These are phyloP conservation scores for Antheraea pernyi DNA, from an alignment of 1,140 invertebrate species.

Conservation along the genomic window DNA sequence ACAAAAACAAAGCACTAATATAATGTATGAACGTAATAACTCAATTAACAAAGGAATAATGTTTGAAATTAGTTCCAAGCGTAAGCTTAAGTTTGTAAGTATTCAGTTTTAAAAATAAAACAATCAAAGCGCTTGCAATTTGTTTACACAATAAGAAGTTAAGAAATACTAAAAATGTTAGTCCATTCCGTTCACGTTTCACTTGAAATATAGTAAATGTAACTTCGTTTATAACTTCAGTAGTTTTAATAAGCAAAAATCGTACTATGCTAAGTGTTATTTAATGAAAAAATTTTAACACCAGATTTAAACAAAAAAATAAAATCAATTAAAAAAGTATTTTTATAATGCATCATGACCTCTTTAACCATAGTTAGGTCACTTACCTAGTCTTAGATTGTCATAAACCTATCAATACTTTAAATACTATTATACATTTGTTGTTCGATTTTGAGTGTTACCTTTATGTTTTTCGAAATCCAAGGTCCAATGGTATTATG, in stretches of 20 bases:
- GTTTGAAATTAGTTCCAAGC: slow-evolving; percentile 11
- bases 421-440: too few relatives aligned
- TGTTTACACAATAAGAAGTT: slow-evolving; percentile 35
- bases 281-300: background rate
- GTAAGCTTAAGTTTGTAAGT: slow-evolving; percentile 25
- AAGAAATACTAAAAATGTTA: slow-evolving; percentile 36
- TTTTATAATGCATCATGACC: too few relatives aligned
- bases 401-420: too few relatives aligned
- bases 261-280: slow-evolving; percentile 26
- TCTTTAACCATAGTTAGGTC: too few relatives aligned
- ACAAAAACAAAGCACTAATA: background rate
- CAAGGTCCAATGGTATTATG: too few relatives aligned
- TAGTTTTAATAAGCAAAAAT: slow-evolving; percentile 43
- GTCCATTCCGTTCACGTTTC: slow-evolving; percentile 29
- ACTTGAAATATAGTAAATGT: slow-evolving; percentile 30
- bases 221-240: slow-evolving; percentile 11
- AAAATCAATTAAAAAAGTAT: too few relatives aligned
- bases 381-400: too few relatives aligned
- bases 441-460: too few relatives aligned
- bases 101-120: slow-evolving; percentile 37
- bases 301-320: background rate
- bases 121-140: slow-evolving; percentile 29
- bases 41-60: background rate
- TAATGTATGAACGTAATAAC: background rate
- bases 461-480: too few relatives aligned